Conservation (phyloP, 1,140 invertebrate genomes). For the Heliconius hewitsoni region DNA sequence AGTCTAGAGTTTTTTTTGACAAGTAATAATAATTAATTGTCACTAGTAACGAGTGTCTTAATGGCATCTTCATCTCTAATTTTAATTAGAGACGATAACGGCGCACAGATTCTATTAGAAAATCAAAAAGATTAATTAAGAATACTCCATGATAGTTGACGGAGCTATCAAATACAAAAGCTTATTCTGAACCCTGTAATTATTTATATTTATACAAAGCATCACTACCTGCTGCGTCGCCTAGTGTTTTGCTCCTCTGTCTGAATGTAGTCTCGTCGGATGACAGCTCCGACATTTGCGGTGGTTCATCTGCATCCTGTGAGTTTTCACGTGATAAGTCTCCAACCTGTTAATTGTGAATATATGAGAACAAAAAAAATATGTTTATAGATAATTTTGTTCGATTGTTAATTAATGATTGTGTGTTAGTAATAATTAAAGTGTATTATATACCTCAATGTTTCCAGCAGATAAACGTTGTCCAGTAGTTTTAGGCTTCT, state of each 20-base stretch:
- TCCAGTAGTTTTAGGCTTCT: constrained; percentile 84
- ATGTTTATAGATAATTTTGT: neutral
- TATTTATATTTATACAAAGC: neutral
- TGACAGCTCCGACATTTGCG: constrained; percentile 71
- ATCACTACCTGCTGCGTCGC: constrained; percentile 86
- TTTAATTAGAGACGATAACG: too few relatives aligned
- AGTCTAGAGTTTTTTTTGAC: too few relatives aligned
- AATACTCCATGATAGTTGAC: too few relatives aligned
- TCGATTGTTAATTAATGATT: neutral
- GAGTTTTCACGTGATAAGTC: constrained; percentile 84
- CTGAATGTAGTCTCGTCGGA: constrained; percentile 85
- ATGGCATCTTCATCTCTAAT: too few relatives aligned
- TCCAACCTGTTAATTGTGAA: constrained; percentile 82
- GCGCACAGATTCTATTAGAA: too few relatives aligned
- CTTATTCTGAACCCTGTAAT: too few relatives aligned
- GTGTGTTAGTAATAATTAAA: neutral
- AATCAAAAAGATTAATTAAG: too few relatives aligned
- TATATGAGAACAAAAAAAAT: too few relatives aligned
- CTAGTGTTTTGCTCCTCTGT: constrained; percentile 93
- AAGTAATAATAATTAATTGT: too few relatives aligned
- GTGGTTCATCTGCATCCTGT: constrained; percentile 81
- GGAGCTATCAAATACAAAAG: too few relatives aligned
- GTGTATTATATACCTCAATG: constrained; percentile 83
- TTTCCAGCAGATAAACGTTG: constrained; percentile 95
- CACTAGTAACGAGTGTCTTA: too few relatives aligned